Conservation (phyloP, 2,797 vertebrate species). For the Pogonophryne albipinna region DNA sequence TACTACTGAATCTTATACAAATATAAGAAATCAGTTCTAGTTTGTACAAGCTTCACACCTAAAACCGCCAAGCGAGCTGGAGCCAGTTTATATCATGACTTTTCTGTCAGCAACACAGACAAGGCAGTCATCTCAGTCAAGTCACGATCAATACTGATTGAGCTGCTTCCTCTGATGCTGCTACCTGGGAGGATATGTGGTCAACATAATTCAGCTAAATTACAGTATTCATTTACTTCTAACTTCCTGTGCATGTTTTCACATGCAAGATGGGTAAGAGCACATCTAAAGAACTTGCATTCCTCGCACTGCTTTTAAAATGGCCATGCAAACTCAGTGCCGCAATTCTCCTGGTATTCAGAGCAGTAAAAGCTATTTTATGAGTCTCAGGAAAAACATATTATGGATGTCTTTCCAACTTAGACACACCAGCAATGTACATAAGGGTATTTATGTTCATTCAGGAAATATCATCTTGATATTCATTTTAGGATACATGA, state of each 20-base stretch:
- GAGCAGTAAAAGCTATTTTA: conserved; percentile 87
- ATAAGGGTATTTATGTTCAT: conserved; percentile 76
- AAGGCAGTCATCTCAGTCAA: conserved; percentile 65
- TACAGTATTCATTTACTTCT: conserved; percentile 85
- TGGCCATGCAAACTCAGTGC: conserved; percentile 82
- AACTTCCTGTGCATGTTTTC: conserved; percentile 88
- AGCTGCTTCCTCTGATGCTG: conserved; percentile 73
- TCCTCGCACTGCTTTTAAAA: conserved; percentile 85
- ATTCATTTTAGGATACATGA: conserved; percentile 66
- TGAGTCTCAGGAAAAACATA: conserved; percentile 83
- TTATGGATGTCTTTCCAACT: conserved; percentile 78
- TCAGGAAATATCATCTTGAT: conserved; percentile 72
- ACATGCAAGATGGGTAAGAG: conserved; percentile 83
- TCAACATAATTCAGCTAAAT: conserved; percentile 88
- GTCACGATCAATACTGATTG: conserved; percentile 80
- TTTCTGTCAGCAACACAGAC: conserved; percentile 57
- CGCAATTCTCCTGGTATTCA: conserved; percentile 87
- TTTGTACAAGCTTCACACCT: conserved; percentile 23
- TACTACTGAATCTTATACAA: conserved; percentile 4
- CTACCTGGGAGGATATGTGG: conserved; percentile 84
- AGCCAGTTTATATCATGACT: conserved; percentile 53
- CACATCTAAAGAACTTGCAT: conserved; percentile 84
- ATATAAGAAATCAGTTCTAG: conserved; percentile 2
- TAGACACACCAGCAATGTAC: conserved; percentile 77
- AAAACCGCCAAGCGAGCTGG: conserved; percentile 26